A percentile compares a stretch with the other conserved stretches of the same genome.
phyloP scores from a whole-genome alignment of 2,797 vertebrate genomes.

The Cuculus canorus region DNA sequence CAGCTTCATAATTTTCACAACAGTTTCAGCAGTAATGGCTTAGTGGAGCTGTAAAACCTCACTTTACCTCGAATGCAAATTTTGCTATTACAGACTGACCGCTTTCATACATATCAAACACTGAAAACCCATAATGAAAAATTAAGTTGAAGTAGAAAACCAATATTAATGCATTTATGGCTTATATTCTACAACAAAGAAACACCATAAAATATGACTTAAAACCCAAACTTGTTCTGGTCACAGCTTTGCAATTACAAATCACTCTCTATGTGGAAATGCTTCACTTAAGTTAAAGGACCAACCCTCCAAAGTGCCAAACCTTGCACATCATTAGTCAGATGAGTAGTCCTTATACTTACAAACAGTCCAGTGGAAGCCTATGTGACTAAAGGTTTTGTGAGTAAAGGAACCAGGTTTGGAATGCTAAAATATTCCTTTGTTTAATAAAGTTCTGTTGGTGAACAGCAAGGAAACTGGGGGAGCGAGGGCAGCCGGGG shows the following conservation, averaged over 20 bases:
- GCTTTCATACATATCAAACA: conserved; percentile 42
- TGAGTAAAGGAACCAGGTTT: conserved; percentile 54
- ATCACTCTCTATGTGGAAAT: conserved; percentile 50
- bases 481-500: neutral
- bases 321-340: neutral
- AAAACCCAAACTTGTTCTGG: conserved; percentile 46
- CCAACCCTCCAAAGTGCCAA: neutral
- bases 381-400: neutral
- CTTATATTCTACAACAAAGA: conserved; percentile 74
- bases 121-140: conserved; percentile 62
- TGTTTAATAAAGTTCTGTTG: conserved; percentile 66
- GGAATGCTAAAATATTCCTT: conserved; percentile 70
- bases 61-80: conserved; percentile 67
- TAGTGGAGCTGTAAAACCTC: conserved; percentile 67
- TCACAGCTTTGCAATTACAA: conserved; percentile 66
- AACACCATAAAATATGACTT: conserved; percentile 67
- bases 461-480: conserved; percentile 47
- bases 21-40: conserved; percentile 81
- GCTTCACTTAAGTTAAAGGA: conserved; percentile 42
- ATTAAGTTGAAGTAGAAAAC: conserved; percentile 67
- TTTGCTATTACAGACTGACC: conserved; percentile 52
- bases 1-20: conserved; percentile 84
- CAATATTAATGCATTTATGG: conserved; percentile 76
- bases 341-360: neutral
- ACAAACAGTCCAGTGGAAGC: neutral